Evolutionary conservation across 2,888 invertebrate genomes (phyloP).

Genomic region (Cataglyphis albicans): DNA sequence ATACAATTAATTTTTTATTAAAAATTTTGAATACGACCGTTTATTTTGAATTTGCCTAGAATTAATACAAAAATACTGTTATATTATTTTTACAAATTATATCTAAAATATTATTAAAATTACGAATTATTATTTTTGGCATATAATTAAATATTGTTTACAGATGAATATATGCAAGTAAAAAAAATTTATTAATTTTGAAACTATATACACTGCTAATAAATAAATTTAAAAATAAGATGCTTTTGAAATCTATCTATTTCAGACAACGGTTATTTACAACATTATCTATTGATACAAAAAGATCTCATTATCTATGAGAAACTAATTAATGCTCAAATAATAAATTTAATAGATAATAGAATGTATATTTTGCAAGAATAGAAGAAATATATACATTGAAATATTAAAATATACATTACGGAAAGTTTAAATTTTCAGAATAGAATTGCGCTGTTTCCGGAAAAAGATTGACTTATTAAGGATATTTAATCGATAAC

Average conservation of each 20-base stretch:
- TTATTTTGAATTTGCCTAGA: not conserved
- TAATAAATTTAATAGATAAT: not conserved
- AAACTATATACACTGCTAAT: not conserved
- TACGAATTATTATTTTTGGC: not conserved
- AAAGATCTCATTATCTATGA: not conserved
- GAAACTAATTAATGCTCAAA: not conserved
- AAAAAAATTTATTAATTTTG: not conserved
- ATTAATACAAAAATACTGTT: not conserved
- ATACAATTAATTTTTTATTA: not conserved
- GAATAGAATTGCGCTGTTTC: not conserved
- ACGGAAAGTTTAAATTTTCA: not conserved
- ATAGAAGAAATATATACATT: not conserved
- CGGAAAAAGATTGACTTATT: not conserved
- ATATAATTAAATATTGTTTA: not conserved
- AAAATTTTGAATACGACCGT: not conserved
- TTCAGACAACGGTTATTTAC: not conserved
- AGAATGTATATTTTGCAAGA: not conserved
- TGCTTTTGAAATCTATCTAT: not conserved
- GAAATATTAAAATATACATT: not conserved
- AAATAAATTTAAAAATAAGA: not conserved
- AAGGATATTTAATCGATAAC: not conserved
- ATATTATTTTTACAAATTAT: not conserved
- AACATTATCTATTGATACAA: not conserved
- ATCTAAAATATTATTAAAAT: not conserved
- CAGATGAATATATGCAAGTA: not conserved